Evolutionary conservation across 2,888 invertebrate genomes (phyloP), one percentile per base, ranked within the genome.

Genomic region (Lasioglossum calceatum): DNA sequence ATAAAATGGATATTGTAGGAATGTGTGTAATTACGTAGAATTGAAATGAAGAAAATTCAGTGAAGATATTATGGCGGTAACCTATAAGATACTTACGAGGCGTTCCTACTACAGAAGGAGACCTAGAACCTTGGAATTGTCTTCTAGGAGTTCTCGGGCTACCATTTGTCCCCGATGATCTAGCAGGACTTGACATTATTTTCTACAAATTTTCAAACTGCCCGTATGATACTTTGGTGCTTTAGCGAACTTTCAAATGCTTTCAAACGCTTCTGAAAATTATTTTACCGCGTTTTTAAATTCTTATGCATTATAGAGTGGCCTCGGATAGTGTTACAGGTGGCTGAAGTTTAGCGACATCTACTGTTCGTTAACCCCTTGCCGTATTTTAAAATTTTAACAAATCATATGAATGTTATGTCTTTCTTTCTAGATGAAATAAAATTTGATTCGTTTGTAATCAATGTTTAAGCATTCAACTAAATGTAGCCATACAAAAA

Each of bases 131-230:
- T 8, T 58, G 80, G 5, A 12, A 23, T 42, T 80, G 85, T 80
- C 85, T 77, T 67, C 85, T 80, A 44, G 85, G 85, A 50, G 85
- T 85, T 73, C 76, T 72, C 12, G 91, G 91, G n/a, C 91, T 91
- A 39, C 77, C 72, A 79, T 93, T 92, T 32, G 93, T 91, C 50
- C 87, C 87, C 5, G 94, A 93, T 42, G 92, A 92, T 91, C 91
- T 92, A 89, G 92, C 93, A 14, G 94, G 94, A 87, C 94, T 94
- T 78, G 94, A 94, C 94, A 94, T 94, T 80, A 58, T 90, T 61
- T 27, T 19, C 14, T 50, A 14, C n/a, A 50, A 47, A 77, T 42
- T 32, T 70, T 16, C 27, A 19, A 50, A 39, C n/a, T 0, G 32
- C 16, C n/a, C 44, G 10, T 23, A n/a, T 27, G 4, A 42, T 42